These are phyloP conservation scores for Syngnathus floridae DNA, from an alignment of 2,113 vertebrate species.

Conservation along the genomic window DNA sequence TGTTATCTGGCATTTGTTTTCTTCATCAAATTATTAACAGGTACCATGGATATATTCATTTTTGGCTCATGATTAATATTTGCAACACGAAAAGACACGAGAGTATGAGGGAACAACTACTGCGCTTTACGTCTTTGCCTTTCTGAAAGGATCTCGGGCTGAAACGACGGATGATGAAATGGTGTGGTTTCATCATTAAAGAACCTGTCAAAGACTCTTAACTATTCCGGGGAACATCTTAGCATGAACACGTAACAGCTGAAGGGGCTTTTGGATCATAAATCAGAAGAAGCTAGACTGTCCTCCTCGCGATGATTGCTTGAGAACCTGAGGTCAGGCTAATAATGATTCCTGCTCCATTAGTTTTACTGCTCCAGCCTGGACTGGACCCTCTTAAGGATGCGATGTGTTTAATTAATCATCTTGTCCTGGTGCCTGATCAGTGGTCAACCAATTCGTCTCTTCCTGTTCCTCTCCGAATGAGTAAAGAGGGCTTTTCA, in stretches of 20 bases:
- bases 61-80: conserved; percentile 22
- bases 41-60: conserved; percentile 15
- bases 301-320: conserved; percentile 38
- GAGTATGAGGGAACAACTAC: conserved; percentile 7
- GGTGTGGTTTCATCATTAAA: conserved; percentile 22
- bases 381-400: conserved; percentile 45
- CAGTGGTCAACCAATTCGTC: conserved; percentile 48
- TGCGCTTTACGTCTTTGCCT: neutral
- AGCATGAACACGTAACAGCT: conserved; percentile 14
- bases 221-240: conserved; percentile 43
- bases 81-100: conserved; percentile 26
- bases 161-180: conserved; percentile 36
- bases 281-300: conserved; percentile 18
- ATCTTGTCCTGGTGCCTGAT: conserved; percentile 44
- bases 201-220: conserved; percentile 9
- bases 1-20: conserved; percentile 7
- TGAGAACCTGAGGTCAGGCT: conserved; percentile 48
- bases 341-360: conserved; percentile 56
- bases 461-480: conserved; percentile 37
- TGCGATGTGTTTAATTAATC: conserved; percentile 56
- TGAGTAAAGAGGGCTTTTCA: conserved; percentile 52
- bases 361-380: conserved; percentile 47
- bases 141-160: conserved; percentile 23
- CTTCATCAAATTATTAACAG: conserved; percentile 16
- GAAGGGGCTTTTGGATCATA: conserved; percentile 30